phyloP scores from a whole-genome alignment of 2,888 invertebrate species.

The Diarsia mendica region DNA sequence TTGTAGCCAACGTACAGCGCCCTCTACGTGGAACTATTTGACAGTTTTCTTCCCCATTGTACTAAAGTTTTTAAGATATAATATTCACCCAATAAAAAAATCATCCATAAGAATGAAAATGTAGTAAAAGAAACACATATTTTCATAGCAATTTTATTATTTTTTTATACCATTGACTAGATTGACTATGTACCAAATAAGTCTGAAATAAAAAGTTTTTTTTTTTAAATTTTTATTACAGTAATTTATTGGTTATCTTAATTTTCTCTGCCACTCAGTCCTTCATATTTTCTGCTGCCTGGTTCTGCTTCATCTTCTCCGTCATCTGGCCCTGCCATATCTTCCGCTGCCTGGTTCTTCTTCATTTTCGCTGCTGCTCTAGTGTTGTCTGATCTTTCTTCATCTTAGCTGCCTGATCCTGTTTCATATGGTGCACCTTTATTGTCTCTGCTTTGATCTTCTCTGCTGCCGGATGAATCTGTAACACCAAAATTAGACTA shows the following conservation, averaged over 20 bases:
- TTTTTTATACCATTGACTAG: neutral
- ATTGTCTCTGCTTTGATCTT: neutral
- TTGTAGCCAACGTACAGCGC: too few relatives aligned
- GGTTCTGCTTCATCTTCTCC: neutral
- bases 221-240: slow-evolving; percentile 8
- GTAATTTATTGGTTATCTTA: neutral
- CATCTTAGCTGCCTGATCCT: neutral
- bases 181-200: too few relatives aligned
- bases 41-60: too few relatives aligned
- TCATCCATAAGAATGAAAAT: neutral
- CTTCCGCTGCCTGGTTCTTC: neutral
- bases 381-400: too few relatives aligned
- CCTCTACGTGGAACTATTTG: too few relatives aligned
- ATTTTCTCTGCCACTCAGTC: neutral
- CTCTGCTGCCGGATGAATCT: slow-evolving; percentile 5
- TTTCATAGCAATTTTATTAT: neutral
- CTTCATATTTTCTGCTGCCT: neutral
- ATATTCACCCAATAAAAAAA: neutral
- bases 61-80: too few relatives aligned
- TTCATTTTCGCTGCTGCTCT: neutral
- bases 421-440: neutral
- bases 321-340: neutral
- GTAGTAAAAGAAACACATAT: neutral
- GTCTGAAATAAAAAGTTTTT: too few relatives aligned
- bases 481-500: neutral